Base-by-base conservation (phyloP, 2,888 invertebrate species). In the Sepiola atlantica region DNA sequence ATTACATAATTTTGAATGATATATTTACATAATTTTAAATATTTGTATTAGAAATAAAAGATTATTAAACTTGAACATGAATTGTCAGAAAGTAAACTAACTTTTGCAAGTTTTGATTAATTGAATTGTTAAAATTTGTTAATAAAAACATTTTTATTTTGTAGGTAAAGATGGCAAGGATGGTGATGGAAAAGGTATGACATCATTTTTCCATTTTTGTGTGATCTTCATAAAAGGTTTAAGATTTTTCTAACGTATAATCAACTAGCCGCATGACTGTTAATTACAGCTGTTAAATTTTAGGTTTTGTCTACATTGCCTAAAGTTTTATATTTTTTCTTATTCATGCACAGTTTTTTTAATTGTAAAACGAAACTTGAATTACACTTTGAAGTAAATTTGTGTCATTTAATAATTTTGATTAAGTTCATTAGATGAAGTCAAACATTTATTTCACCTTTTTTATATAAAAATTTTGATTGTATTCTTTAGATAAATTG, bases 141-240 rank as follows among this genome's bases (percentile, higher is more conserved):
- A 0, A 16, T 45, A 28, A 45, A 54, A 45, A 91, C 28, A 45
- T 91, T 28, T 91, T 35, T 35, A 54, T 55, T 92, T 92, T 12
- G 12, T 35, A 92, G 92, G 92, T 92, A 92, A 92, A 92, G 92
- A n/a, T 54, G n/a, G 92, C 28, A 92, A 92, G 55, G 55, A 45
- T 54, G 92, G 92, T 24, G 92, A 92, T 55, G 45, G 92, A 55
- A 35, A 55, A 54, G 92, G 92, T 92, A 54, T 35, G 91, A 61
- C 61, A 61, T 24, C 24, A 61, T 28, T 61, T 61, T 28, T 8
- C 10, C 28, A 10, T 57, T 57, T 20, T 57, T 61, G 10, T 61
- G 2, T 61, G 4, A 24, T 24, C 21, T 61, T 2, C 8, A 45
- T 21, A 20, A 61, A 21, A 61, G 21, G 21, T 21, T 24, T 20